A percentile compares a stretch with the other conserved stretches of the same genome.
Evolutionary conservation across 2,113 vertebrate species (phyloP).

Genomic region (Synchiropus splendidus): DNA sequence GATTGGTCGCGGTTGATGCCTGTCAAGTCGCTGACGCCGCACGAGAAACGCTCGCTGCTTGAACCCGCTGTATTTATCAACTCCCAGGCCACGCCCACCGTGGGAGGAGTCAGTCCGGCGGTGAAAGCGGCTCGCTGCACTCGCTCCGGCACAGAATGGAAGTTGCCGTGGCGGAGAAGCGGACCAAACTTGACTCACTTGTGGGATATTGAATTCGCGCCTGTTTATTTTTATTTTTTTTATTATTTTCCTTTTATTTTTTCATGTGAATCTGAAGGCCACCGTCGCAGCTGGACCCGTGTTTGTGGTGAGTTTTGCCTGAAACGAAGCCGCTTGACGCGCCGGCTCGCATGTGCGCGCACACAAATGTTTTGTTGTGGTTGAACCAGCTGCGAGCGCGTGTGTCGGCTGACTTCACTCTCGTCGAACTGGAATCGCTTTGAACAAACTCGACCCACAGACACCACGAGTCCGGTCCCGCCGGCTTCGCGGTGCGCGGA

Average conservation of each 20-base stretch:
- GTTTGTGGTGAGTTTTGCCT: constrained; percentile 34
- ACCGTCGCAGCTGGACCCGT: constrained; percentile 7
- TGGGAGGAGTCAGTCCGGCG: constrained; percentile 48
- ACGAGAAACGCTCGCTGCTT: constrained; percentile 15
- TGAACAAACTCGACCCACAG: too few relatives aligned
- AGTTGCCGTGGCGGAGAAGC: constrained; percentile 39
- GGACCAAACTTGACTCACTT: constrained; percentile 41
- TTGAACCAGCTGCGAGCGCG: too few relatives aligned
- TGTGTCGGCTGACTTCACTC: too few relatives aligned
- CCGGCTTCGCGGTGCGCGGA: too few relatives aligned
- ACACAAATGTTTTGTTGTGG: too few relatives aligned
- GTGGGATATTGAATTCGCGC: constrained; percentile 31
- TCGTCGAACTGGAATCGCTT: too few relatives aligned
- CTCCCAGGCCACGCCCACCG: constrained; percentile 28
- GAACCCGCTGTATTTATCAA: constrained; percentile 45
- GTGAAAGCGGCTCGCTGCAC: constrained; percentile 38
- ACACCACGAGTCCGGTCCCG: too few relatives aligned
- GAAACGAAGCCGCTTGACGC: too few relatives aligned
- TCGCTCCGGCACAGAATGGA: constrained; percentile 50
- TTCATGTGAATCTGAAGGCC: background rate
- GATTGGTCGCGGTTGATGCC: constrained; percentile 43
- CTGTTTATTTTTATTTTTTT: too few relatives aligned
- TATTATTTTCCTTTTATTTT: too few relatives aligned
- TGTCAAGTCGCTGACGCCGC: background rate
- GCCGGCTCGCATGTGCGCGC: too few relatives aligned